These are phyloP conservation scores for Agrotis exclamationis DNA, from an alignment of 2,888 invertebrate species.

Conservation along the genomic window DNA sequence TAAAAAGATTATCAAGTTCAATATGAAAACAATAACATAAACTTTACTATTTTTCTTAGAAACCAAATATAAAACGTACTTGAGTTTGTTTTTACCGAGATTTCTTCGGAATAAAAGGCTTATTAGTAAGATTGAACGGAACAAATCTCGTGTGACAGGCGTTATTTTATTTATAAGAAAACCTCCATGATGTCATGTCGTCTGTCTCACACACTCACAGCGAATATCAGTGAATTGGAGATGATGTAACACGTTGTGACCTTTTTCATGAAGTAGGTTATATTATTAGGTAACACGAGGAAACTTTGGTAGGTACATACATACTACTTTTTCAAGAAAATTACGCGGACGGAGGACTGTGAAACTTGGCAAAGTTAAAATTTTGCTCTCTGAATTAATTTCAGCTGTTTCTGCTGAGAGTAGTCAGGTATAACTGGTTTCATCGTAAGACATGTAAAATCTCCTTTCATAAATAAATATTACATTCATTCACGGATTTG, in stretches of 20 bases:
- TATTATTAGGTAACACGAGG: too few relatives aligned
- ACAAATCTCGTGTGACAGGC: background rate
- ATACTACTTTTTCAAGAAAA: too few relatives aligned
- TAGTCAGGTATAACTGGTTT: too few relatives aligned
- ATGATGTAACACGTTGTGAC: background rate
- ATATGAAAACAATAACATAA: background rate
- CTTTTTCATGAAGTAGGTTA: too few relatives aligned
- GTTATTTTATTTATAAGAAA: background rate
- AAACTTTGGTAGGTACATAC: too few relatives aligned
- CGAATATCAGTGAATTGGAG: background rate
- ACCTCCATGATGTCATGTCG: background rate
- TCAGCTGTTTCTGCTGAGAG: too few relatives aligned
- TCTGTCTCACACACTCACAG: background rate
- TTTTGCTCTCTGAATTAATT: too few relatives aligned
- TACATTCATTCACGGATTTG: too few relatives aligned
- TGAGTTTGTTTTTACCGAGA: conserved; percentile 8
- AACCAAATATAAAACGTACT: background rate
- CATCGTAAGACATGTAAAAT: too few relatives aligned
- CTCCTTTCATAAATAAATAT: too few relatives aligned
- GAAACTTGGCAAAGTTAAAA: too few relatives aligned
- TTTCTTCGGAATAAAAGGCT: background rate
- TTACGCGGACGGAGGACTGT: too few relatives aligned
- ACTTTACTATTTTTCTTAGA: background rate
- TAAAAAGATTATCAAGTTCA: conserved; percentile 6
- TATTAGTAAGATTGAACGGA: background rate